Base-by-base conservation (phyloP, 2,113 vertebrate genomes). In the Ariopsis seemanni region DNA sequence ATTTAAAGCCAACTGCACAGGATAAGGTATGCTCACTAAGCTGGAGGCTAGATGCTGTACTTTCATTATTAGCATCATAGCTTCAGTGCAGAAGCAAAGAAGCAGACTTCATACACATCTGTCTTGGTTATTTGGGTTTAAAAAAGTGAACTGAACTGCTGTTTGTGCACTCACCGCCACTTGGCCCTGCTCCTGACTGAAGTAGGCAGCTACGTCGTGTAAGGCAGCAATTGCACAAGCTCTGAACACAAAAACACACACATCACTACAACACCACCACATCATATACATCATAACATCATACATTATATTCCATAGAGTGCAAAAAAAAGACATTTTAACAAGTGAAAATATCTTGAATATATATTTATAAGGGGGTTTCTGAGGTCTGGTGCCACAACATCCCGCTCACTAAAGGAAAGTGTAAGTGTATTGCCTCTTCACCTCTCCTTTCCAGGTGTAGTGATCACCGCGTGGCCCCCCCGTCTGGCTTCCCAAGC, bases 141-240 rank as follows among this genome's bases (percentile, higher is more conserved):
- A 4, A 22, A 65, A 65, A 65, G 10, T 4, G 27, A 67, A 8
- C 8, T 62, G 6, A 20, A 22, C 17, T 63, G 75, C 12, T 55
- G 52, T 71, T 42, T 27, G 53, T 20, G 11, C 20, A 92, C 96
- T 96, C 93, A 98, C 97, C 91, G 95, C 97, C 6, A 97, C 97
- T 60, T 96, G 97, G 6, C 97, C 96, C 52, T 93, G 95, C 72
- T 93, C 95, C 34, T 48, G 86, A 87, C 86, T 96, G 89, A 98
- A 96, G 89, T 97, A 98, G 1, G 92, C 89, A 8, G 93, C 93
- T 55, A 97, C 96, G 1, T 98, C 97, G 1, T 95, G 92, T 84
- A 98, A 91, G 0, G 97, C 97, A 9, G 95, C 91, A n/a, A 96
- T 25, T 2, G 96, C 97, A 69, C 97, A 97, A 7, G 96, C 95